phyloP scores from a whole-genome alignment of 2,888 invertebrate genomes.

The Brachylomia viminalis region DNA sequence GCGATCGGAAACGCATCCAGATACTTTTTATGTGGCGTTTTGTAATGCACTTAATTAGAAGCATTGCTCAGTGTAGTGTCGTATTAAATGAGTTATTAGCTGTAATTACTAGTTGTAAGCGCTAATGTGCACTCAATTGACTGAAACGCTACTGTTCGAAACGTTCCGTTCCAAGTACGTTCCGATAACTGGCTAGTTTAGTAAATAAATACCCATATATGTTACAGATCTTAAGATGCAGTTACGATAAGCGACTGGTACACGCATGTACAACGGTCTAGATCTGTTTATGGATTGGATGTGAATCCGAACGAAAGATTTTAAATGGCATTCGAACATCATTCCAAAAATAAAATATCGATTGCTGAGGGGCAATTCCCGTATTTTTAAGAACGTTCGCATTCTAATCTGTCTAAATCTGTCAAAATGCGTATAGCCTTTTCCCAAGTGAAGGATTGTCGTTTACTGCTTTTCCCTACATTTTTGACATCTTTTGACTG shows the following conservation, averaged over 20 bases:
- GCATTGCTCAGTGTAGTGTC: constrained; percentile 50
- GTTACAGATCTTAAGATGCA: constrained; percentile 54
- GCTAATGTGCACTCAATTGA: constrained; percentile 61
- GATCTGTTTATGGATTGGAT: constrained; percentile 37
- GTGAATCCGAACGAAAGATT: constrained; percentile 41
- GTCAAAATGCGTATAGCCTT: no score
- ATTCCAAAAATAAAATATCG: constrained; percentile 51
- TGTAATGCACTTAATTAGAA: constrained; percentile 38
- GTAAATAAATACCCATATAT: constrained; percentile 42
- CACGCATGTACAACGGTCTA: constrained; percentile 59
- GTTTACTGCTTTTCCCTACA: no score
- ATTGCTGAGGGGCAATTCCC: no score
- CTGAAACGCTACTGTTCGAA: constrained; percentile 54
- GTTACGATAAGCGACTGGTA: constrained; percentile 46
- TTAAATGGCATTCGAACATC: constrained; percentile 52
- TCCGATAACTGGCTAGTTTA: constrained; percentile 30
- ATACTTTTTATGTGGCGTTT: constrained; percentile 41
- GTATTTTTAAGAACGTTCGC: no score
- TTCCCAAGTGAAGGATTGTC: no score
- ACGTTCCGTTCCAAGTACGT: constrained; percentile 43
- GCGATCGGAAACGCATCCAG: constrained; percentile 50
- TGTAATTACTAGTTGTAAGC: constrained; percentile 62
- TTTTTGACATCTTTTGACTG: no score
- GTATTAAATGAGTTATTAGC: constrained; percentile 66
- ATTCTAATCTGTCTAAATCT: no score